phyloP scores from a whole-genome alignment of 2,888 invertebrate genomes.

The Nemurella pictetii region DNA sequence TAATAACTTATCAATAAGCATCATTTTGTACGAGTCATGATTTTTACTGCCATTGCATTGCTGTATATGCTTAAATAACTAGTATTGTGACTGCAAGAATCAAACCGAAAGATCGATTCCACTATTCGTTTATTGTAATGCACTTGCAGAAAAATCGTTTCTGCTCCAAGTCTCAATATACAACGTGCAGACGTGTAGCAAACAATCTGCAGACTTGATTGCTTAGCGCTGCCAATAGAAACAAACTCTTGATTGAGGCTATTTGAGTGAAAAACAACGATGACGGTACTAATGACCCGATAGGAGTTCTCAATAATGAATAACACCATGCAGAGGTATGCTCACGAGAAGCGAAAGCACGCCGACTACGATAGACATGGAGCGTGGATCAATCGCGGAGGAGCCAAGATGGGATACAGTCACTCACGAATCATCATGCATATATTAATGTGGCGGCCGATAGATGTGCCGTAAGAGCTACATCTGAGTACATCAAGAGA shows the following conservation, averaged over 20 bases:
- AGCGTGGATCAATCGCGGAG: too few relatives aligned
- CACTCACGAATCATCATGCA: too few relatives aligned
- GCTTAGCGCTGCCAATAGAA: not conserved
- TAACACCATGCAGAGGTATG: not conserved
- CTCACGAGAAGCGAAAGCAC: too few relatives aligned
- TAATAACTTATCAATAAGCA: slow-evolving; percentile 35
- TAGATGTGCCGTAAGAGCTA: too few relatives aligned
- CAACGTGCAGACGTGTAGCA: not conserved
- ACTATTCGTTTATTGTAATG: slow-evolving; percentile 25
- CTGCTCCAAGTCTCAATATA: not conserved
- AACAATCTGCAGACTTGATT: not conserved
- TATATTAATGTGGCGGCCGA: too few relatives aligned
- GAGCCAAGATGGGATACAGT: too few relatives aligned
- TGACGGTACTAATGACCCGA: not conserved
- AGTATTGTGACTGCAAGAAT: not conserved
- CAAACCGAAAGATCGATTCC: not conserved
- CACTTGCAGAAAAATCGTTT: slow-evolving; percentile 21
- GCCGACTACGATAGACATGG: too few relatives aligned
- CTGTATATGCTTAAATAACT: not conserved
- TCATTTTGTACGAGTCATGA: slow-evolving; percentile 29
- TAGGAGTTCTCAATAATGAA: not conserved
- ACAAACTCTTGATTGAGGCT: not conserved
- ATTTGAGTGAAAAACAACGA: not conserved
- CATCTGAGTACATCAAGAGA: too few relatives aligned
- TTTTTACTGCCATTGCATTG: slow-evolving; percentile 18